phyloP scores from a whole-genome alignment of 2,797 vertebrate species.

The Paramormyrops hopkinsi region DNA sequence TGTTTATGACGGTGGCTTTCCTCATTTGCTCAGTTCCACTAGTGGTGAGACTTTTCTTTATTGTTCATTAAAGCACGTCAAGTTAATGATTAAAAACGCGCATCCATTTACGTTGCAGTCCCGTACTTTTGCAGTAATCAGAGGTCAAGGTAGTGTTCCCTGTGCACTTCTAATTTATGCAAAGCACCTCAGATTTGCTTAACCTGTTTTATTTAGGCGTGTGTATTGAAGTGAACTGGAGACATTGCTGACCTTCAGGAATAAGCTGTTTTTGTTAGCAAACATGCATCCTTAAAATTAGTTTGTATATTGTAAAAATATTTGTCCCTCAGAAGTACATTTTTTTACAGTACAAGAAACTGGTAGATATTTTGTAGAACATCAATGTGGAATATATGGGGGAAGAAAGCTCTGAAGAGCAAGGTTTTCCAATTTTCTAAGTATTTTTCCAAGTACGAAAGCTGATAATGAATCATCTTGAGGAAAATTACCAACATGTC shows the following conservation, averaged over 20 bases:
- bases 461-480: neutral
- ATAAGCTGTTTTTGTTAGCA: neutral
- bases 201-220: neutral
- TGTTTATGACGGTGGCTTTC: constrained; percentile 71
- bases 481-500: neutral
- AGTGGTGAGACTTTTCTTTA: constrained; percentile 58
- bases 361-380: neutral
- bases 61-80: neutral
- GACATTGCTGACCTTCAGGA: neutral
- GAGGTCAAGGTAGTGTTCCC: neutral
- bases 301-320: neutral
- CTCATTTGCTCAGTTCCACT: constrained; percentile 71
- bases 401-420: neutral
- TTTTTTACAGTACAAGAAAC: neutral
- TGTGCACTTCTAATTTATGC: neutral
- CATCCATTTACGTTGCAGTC: neutral
- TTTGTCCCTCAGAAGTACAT: neutral
- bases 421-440: neutral
- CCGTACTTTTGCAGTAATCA: neutral
- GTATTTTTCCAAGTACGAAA: neutral
- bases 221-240: neutral
- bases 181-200: neutral
- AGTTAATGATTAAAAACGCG: neutral
- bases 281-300: neutral
- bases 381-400: neutral